Conservation (phyloP, 2,888 invertebrate genomes). For the Lepeophtheirus nordmannii region DNA sequence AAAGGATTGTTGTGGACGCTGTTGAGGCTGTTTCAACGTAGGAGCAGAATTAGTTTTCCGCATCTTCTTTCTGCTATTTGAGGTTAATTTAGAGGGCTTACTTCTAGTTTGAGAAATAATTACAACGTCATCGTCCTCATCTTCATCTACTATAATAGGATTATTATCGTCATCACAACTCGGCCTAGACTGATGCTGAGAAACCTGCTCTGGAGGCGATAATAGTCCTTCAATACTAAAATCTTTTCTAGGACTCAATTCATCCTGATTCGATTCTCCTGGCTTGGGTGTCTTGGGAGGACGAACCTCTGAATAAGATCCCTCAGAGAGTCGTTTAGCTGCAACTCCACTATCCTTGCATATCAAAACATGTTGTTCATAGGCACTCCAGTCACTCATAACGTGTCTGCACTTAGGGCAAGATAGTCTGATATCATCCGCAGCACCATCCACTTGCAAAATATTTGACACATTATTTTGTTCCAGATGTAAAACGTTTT, state of each 20-base stretch:
- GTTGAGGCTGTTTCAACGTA: not conserved
- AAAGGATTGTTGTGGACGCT: not conserved
- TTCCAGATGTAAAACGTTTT: no score
- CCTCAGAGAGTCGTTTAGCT: not conserved
- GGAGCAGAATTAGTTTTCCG: not conserved
- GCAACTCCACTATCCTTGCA: not conserved
- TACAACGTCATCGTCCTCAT: conserved; percentile 8
- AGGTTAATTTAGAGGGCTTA: not conserved
- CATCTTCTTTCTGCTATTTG: not conserved
- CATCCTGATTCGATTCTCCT: not conserved
- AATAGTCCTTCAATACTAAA: conserved; percentile 21
- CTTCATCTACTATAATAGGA: not conserved
- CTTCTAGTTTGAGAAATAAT: not conserved
- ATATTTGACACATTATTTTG: not conserved
- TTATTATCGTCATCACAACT: not conserved
- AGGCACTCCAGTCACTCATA: not conserved
- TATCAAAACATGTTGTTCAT: not conserved
- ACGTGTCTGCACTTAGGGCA: not conserved
- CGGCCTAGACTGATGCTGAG: not conserved
- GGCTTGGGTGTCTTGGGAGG: not conserved
- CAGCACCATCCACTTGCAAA: conserved; percentile 5
- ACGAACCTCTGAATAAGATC: not conserved
- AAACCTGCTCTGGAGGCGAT: not conserved
- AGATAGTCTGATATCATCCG: not conserved
- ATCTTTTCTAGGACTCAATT: conserved; percentile 13